Percentiles rank a stretch among this genome's conserved stretches.
Conservation (phyloP, 2,113 vertebrate species). For the Helogale parvula region DNA sequence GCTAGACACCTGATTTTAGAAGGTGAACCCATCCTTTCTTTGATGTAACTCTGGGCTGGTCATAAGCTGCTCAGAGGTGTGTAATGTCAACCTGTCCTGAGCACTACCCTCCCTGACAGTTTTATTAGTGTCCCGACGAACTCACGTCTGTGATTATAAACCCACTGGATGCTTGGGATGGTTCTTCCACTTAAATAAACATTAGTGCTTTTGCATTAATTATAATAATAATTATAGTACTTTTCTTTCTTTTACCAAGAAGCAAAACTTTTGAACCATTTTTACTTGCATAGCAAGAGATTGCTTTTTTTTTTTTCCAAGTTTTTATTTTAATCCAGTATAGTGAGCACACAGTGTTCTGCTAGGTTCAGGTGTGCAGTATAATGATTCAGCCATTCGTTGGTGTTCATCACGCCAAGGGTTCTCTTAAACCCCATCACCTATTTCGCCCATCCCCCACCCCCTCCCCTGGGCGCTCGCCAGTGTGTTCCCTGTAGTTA, state of each 20-base stretch:
- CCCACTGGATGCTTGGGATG: not conserved
- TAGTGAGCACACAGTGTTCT: not conserved
- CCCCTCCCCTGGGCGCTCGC: too few species aligned
- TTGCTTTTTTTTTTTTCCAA: not conserved
- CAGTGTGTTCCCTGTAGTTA: too few species aligned
- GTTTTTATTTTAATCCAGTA: not conserved
- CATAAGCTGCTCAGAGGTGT: not conserved
- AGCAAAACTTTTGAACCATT: not conserved
- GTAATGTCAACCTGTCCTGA: accelerated
- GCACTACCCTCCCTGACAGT: not conserved
- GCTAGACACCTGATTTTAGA: not conserved
- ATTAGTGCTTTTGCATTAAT: not conserved
- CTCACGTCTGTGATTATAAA: not conserved
- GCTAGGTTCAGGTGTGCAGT: not conserved
- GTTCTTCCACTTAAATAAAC: not conserved
- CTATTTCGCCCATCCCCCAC: too few species aligned
- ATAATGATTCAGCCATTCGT: not conserved
- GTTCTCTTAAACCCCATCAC: too few species aligned
- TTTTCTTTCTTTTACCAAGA: not conserved
- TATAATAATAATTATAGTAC: not conserved
- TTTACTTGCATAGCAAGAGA: not conserved
- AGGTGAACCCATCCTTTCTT: accelerated
- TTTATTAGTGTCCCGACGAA: not conserved
- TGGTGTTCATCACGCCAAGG: not conserved
- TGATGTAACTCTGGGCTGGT: not conserved